These are phyloP conservation scores for Karalla daura DNA, from an alignment of 2,797 vertebrate genomes.

Conservation along the genomic window DNA sequence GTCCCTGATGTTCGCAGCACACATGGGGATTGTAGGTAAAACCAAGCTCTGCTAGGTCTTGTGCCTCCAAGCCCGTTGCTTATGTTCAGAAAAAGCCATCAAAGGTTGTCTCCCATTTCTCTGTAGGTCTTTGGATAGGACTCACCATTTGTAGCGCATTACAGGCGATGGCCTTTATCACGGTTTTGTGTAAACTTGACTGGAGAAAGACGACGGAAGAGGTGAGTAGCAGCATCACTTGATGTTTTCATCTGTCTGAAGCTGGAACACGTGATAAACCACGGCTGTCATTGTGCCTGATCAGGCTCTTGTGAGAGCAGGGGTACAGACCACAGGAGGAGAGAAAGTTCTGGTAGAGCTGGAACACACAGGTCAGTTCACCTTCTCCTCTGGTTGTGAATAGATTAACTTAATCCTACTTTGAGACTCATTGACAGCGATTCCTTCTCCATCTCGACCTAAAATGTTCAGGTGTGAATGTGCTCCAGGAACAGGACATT, in stretches of 20 bases:
- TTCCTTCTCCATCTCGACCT: neutral
- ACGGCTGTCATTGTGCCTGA: neutral
- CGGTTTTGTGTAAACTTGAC: constrained; percentile 82
- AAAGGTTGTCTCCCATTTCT: neutral
- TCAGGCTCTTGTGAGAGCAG: constrained; percentile 72
- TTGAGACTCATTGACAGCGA: neutral
- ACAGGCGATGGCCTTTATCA: constrained; percentile 84
- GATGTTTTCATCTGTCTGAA: neutral
- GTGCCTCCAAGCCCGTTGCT: neutral
- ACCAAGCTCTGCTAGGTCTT: neutral
- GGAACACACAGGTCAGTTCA: constrained; percentile 40
- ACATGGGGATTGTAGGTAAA: constrained; percentile 87
- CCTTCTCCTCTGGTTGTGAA: neutral
- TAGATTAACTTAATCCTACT: neutral
- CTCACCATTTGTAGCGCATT: constrained; percentile 82
- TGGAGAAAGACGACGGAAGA: constrained; percentile 89
- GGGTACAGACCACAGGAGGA: constrained; percentile 35
- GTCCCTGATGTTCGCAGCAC: constrained; percentile 86
- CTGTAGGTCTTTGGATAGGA: constrained; percentile 89
- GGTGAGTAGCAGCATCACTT: constrained; percentile 69
- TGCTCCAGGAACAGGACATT: neutral
- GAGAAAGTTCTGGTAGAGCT: constrained; percentile 18
- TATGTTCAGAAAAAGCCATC: neutral
- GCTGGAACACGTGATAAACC: neutral
- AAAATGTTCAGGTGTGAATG: constrained; percentile 1